Evolutionary conservation across 1,140 invertebrate genomes (phyloP).

Genomic region (Alviniconcha marisindica): DNA sequence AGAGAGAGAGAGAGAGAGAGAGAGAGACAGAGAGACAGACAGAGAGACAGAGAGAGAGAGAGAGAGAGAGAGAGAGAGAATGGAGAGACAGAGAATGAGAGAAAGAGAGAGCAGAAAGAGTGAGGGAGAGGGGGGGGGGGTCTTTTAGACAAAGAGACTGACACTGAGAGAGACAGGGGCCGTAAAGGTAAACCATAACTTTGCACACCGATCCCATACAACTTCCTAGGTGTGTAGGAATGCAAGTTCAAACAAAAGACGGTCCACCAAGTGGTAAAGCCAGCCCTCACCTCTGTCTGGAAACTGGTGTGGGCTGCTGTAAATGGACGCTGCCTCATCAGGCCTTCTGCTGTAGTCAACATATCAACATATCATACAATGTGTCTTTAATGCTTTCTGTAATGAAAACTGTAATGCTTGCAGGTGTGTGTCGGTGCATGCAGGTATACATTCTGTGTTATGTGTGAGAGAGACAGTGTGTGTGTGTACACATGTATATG

Average conservation of each 20-base stretch:
- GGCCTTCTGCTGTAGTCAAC: not conserved
- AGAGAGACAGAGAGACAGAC: not conserved
- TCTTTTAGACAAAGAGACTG: not conserved
- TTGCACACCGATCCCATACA: not conserved
- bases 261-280: not conserved
- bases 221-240: not conserved
- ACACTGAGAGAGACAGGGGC: not conserved
- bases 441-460: too few species aligned
- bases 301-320: constrained; percentile 16
- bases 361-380: too few species aligned
- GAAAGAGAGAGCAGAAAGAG: not conserved
- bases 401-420: too few species aligned
- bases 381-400: too few species aligned
- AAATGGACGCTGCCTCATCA: not conserved
- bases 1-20: not conserved
- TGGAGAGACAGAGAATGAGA: not conserved
- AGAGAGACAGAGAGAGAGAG: not conserved
- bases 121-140: not conserved
- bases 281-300: constrained; percentile 4
- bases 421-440: too few species aligned
- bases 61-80: constrained; percentile 7
- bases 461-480: not conserved
- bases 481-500: not conserved
- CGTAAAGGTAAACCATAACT: not conserved
- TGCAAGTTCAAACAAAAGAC: not conserved